Conservation (phyloP, 2,113 vertebrate species). For the Dicentrarchus labrax region DNA sequence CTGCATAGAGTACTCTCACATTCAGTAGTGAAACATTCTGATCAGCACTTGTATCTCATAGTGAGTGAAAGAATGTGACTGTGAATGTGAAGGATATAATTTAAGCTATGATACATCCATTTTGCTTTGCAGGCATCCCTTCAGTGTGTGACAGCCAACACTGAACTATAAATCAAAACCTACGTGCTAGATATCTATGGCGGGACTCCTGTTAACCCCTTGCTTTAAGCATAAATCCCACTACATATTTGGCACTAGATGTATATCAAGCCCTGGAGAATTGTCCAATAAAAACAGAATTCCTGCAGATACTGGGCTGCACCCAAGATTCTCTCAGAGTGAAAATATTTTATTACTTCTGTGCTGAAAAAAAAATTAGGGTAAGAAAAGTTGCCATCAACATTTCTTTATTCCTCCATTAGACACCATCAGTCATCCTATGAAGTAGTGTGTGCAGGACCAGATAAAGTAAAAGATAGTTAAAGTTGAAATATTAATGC, state of each 20-base stretch:
- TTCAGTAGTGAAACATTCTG: neutral
- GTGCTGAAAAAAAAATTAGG: neutral
- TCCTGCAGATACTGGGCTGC: conserved; percentile 2
- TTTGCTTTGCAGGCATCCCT: neutral
- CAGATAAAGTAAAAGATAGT: neutral
- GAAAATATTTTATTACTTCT: conserved; percentile 18
- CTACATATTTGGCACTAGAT: neutral
- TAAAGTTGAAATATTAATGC: conserved; percentile 11
- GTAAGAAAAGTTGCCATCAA: neutral
- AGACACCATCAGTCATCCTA: neutral
- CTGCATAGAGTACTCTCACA: neutral
- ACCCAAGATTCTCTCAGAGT: neutral
- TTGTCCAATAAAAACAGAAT: neutral
- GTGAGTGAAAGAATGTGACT: neutral
- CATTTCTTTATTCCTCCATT: neutral
- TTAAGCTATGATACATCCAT: neutral
- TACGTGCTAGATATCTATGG: neutral
- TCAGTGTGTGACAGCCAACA: neutral
- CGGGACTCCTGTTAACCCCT: neutral
- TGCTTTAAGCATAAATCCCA: neutral
- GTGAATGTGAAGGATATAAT: neutral
- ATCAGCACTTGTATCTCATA: no score
- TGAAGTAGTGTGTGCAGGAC: neutral
- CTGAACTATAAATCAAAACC: neutral
- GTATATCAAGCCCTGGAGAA: neutral